Percentiles rank a stretch among this genome's conserved stretches.
Evolutionary conservation across 2,797 vertebrate species (phyloP).

Genomic region (Lepilemur ruficaudatus): DNA sequence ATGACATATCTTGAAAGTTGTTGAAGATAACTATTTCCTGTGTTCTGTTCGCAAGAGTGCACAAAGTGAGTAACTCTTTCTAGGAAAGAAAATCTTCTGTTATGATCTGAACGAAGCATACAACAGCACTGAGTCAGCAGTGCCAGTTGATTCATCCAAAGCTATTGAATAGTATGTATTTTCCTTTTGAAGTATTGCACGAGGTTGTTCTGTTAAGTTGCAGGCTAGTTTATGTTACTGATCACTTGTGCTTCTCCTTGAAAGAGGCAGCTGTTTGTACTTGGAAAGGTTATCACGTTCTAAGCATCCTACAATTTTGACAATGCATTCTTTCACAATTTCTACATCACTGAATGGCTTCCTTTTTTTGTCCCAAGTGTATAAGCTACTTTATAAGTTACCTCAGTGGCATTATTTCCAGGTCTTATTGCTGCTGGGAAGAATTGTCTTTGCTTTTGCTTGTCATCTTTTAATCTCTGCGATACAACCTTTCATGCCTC

Average conservation of each 20-base stretch:
- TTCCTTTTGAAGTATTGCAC: background rate
- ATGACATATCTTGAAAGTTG: background rate
- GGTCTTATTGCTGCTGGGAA: background rate
- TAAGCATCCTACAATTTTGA: background rate
- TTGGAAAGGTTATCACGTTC: background rate
- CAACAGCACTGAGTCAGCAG: fast-evolving
- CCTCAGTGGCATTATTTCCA: background rate
- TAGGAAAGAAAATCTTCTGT: background rate
- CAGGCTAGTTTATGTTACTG: too few species aligned
- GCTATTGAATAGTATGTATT: background rate
- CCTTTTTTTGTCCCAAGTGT: background rate
- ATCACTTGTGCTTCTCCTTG: background rate
- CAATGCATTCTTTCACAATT: background rate
- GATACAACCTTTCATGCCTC: background rate
- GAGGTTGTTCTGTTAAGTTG: background rate
- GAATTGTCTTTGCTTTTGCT: background rate
- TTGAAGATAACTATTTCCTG: background rate
- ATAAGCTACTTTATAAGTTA: background rate
- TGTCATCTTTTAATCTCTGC: background rate
- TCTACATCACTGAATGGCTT: background rate
- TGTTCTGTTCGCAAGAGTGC: background rate
- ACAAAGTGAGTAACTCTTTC: background rate
- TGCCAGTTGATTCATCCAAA: background rate
- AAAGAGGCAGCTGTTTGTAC: background rate
- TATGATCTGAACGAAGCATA: background rate